A percentile compares a stretch with the other conserved stretches of the same genome.
phyloP scores from a whole-genome alignment of 2,113 vertebrate species.

The Peromyscus polionotus region DNA sequence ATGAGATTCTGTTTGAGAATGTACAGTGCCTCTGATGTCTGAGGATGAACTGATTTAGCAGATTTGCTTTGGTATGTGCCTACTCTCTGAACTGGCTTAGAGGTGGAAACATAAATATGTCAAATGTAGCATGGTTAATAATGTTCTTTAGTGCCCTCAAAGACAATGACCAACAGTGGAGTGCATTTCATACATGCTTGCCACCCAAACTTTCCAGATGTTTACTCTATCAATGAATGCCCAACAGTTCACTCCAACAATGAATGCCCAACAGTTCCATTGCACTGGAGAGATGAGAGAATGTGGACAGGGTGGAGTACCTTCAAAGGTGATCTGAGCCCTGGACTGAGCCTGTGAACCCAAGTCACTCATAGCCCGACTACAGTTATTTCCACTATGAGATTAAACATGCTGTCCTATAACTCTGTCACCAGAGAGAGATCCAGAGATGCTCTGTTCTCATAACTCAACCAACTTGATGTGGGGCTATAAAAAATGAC shows the following conservation, averaged over 20 bases:
- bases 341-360: not conserved
- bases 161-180: not conserved
- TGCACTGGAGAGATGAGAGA: not conserved
- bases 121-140: not conserved
- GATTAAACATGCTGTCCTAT: rapidly evolving
- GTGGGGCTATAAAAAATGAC: not conserved
- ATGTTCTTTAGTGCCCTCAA: not conserved
- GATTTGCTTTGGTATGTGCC: not conserved
- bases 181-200: not conserved
- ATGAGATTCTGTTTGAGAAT: not conserved
- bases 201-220: not conserved
- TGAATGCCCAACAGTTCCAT: not conserved
- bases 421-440: not conserved
- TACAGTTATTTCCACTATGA: not conserved
- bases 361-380: not conserved
- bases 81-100: not conserved
- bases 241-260: not conserved
- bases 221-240: no score
- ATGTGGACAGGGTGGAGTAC: rapidly evolving
- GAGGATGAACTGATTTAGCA: not conserved
- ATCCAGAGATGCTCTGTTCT: not conserved
- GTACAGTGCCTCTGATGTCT: not conserved
- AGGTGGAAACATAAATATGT: not conserved
- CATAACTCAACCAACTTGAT: not conserved
- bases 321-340: not conserved